Evolutionary conservation across 2,797 vertebrate genomes (phyloP).

Genomic region (Glossophaga mutica): DNA sequence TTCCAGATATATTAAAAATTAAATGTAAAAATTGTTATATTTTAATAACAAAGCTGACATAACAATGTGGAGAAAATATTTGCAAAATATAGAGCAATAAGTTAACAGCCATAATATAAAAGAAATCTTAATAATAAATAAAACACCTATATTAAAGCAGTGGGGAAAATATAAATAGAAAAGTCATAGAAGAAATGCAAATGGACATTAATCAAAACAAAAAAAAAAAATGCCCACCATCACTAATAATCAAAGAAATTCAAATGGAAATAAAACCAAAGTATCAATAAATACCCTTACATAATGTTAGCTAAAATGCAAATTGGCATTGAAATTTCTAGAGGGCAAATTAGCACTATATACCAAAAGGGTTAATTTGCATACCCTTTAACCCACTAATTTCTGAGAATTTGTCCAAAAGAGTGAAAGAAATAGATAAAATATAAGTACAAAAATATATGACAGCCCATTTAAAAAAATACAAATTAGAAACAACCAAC

Average conservation of each 20-base stretch:
- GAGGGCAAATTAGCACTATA: background rate
- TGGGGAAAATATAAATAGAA: background rate
- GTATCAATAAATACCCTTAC: background rate
- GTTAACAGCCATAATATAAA: background rate
- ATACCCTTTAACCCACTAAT: background rate
- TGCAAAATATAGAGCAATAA: background rate
- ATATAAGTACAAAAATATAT: background rate
- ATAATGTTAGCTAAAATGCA: background rate
- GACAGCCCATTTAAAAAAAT: background rate
- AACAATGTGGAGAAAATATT: background rate
- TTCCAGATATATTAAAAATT: conserved; percentile 16
- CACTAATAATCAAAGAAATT: background rate
- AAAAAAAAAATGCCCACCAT: background rate
- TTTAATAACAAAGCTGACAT: background rate
- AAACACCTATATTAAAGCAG: background rate
- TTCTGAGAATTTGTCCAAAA: background rate
- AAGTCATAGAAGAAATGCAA: background rate
- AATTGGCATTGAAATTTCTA: background rate
- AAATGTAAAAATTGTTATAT: background rate
- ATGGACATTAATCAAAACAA: background rate
- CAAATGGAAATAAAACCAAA: background rate
- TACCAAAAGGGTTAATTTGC: background rate
- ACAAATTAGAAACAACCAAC: background rate
- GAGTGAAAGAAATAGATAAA: background rate
- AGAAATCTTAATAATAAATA: background rate